phyloP scores from a whole-genome alignment of 1,140 invertebrate genomes.

The Pomacea maculata region DNA sequence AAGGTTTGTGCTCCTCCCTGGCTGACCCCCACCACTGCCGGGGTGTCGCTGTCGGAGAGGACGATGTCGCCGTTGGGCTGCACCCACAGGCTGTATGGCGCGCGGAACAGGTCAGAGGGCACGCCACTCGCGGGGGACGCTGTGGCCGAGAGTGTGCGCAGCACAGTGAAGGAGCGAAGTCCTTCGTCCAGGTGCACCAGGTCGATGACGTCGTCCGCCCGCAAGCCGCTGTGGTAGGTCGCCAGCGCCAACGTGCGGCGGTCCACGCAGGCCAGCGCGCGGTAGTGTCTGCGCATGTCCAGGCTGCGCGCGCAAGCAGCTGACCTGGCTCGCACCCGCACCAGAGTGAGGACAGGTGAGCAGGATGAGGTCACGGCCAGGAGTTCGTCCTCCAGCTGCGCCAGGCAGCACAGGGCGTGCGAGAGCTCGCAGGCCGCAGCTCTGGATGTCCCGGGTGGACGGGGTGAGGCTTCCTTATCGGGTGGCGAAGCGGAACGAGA shows the following conservation, averaged over 20 bases:
- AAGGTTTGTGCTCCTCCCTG: neutral
- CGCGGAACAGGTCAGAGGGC: neutral
- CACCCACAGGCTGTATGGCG: constrained; percentile 8
- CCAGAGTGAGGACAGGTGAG: neutral
- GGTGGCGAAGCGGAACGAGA: too few species aligned
- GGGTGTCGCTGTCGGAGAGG: constrained; percentile 7
- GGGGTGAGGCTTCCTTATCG: too few species aligned
- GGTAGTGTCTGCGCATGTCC: constrained; percentile 10
- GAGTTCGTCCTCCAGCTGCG: neutral
- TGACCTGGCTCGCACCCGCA: neutral
- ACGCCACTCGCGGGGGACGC: too few species aligned
- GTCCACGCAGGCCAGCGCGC: neutral
- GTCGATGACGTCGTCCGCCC: constrained; percentile 16
- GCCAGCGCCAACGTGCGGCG: constrained; percentile 4
- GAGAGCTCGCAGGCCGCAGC: neutral
- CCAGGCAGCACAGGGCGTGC: constrained; percentile 1
- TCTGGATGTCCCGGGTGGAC: neutral
- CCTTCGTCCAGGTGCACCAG: neutral
- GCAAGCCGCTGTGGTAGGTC: constrained; percentile 1
- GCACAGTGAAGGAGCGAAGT: neutral
- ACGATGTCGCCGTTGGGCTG: neutral
- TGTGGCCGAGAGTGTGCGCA: neutral
- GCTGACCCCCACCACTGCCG: neutral
- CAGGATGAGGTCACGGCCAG: constrained; percentile 8
- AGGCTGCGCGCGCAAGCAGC: neutral